These are phyloP conservation scores for Drosophila funebris DNA, from an alignment of 1,140 invertebrate genomes.

Conservation along the genomic window DNA sequence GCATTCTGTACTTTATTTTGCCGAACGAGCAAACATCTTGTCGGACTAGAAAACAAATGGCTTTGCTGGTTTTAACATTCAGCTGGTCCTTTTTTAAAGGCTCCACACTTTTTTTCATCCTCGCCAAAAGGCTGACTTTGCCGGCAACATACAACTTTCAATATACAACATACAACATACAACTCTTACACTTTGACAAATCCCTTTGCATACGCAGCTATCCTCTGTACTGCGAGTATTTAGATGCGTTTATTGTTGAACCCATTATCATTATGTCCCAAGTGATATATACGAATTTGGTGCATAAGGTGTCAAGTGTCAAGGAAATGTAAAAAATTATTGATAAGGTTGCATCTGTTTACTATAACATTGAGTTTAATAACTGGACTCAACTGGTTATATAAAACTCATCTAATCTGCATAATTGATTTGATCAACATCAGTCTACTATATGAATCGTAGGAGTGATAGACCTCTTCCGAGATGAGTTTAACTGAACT, in stretches of 20 bases:
- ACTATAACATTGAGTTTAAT: too few species aligned
- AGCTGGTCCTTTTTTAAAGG: slow-evolving; percentile 62
- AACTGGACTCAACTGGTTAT: too few species aligned
- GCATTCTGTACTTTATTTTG: slow-evolving; percentile 81
- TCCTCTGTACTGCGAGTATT: slow-evolving; percentile 7
- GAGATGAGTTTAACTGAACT: too few species aligned
- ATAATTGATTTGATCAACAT: too few species aligned
- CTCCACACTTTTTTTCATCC: slow-evolving; percentile 14
- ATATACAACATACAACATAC: background rate
- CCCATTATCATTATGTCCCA: background rate
- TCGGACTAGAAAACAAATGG: slow-evolving; percentile 82
- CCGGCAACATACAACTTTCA: slow-evolving; percentile 9
- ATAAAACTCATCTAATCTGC: too few species aligned
- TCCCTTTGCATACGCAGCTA: slow-evolving; percentile 20
- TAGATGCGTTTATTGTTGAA: too few species aligned
- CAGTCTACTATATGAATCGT: too few species aligned
- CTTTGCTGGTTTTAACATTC: slow-evolving; percentile 74
- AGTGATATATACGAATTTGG: too few species aligned
- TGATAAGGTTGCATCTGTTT: too few species aligned
- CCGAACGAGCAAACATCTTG: slow-evolving; percentile 83
- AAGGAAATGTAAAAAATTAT: too few species aligned
- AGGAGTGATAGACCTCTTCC: too few species aligned
- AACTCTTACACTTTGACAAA: slow-evolving; percentile 34
- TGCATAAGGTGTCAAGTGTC: too few species aligned
- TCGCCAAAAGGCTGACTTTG: slow-evolving; percentile 21